Conservation (phyloP, 2,888 invertebrate genomes). For the Unio pictorum region DNA sequence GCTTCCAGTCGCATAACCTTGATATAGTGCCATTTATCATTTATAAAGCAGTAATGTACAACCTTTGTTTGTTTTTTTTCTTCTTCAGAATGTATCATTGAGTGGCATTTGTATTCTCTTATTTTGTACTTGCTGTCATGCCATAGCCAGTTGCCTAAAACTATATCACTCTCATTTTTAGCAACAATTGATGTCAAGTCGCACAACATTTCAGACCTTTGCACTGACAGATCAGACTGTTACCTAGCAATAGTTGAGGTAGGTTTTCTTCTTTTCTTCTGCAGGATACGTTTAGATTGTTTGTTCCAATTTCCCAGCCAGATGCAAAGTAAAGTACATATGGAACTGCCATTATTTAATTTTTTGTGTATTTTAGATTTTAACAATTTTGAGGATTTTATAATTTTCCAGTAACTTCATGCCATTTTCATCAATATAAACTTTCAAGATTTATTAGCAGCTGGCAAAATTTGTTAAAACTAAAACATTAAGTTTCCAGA, state of each 20-base stretch:
- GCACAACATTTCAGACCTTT: constrained; percentile 88
- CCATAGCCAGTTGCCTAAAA: background rate
- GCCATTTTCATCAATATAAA: background rate
- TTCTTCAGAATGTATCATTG: too few species aligned
- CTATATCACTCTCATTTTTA: constrained; percentile 64
- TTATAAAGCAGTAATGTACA: too few species aligned
- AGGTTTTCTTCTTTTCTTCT: constrained; percentile 10
- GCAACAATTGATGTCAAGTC: constrained; percentile 93
- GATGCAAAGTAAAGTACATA: background rate
- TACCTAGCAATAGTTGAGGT: constrained; percentile 91
- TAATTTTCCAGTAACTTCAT: background rate
- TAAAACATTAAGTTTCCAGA: background rate
- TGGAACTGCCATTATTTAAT: background rate
- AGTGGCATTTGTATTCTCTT: too few species aligned
- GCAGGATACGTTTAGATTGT: background rate
- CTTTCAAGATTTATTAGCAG: too few species aligned
- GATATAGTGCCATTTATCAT: too few species aligned
- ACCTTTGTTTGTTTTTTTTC: too few species aligned
- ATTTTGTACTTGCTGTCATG: too few species aligned
- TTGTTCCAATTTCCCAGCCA: background rate
- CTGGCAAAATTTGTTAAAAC: background rate
- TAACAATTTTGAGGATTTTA: background rate
- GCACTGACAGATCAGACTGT: constrained; percentile 86
- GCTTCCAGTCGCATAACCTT: too few species aligned
- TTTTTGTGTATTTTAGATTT: constrained; percentile 1